Evolutionary conservation across 2,888 invertebrate species (phyloP).

Genomic region (Lacanobia oleracea): DNA sequence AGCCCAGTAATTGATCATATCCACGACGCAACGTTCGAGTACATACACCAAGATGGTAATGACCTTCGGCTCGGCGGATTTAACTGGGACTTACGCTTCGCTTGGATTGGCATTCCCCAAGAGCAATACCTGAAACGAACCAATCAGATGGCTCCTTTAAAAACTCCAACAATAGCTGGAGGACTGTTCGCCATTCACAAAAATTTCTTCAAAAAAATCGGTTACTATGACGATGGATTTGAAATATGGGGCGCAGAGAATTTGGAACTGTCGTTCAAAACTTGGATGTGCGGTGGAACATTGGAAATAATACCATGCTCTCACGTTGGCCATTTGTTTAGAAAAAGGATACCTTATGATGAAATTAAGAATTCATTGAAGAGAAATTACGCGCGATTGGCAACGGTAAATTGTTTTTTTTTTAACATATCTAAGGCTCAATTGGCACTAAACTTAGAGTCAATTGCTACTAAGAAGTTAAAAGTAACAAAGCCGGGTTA

Average conservation of each 20-base stretch:
- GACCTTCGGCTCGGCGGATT: slow-evolving; percentile 97
- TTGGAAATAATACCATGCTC: slow-evolving; percentile 99
- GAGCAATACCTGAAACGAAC: slow-evolving; percentile 93
- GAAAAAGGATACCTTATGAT: slow-evolving; percentile 98
- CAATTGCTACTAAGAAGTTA: too few species aligned
- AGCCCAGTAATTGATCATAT: slow-evolving; percentile 98
- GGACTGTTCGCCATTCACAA: slow-evolving; percentile 98
- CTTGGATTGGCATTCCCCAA: slow-evolving; percentile 98
- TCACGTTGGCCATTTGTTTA: slow-evolving; percentile 99
- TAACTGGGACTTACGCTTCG: slow-evolving; percentile 97
- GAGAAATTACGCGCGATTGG: slow-evolving; percentile 97
- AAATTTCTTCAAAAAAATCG: slow-evolving; percentile 96
- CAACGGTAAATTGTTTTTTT: slow-evolving; percentile 90
- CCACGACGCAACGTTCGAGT: slow-evolving; percentile 96
- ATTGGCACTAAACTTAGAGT: background rate
- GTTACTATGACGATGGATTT: slow-evolving; percentile 99
- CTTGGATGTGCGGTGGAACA: slow-evolving; percentile 99
- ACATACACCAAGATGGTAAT: slow-evolving; percentile 93
- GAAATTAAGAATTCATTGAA: slow-evolving; percentile 96
- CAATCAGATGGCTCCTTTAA: slow-evolving; percentile 95
- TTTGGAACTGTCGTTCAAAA: slow-evolving; percentile 98
- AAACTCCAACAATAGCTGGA: slow-evolving; percentile 99
- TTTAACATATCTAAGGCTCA: background rate
- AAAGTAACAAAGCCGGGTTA: too few species aligned
- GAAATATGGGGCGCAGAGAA: slow-evolving; percentile 99